phyloP scores from a whole-genome alignment of 2,888 invertebrate species.

The Dichetophora obliterata region DNA sequence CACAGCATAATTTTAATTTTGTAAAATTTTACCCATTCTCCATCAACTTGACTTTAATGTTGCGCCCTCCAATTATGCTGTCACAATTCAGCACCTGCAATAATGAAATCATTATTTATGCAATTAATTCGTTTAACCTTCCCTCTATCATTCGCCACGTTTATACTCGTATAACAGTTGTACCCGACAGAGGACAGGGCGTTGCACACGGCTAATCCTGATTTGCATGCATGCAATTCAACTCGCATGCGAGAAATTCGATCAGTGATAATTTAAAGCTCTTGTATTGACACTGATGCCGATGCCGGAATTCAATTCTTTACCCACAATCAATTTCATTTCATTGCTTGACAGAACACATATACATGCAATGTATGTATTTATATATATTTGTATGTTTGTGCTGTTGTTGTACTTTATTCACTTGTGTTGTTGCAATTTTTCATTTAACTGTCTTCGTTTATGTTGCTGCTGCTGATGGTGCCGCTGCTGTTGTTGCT shows the following conservation, averaged over 20 bases:
- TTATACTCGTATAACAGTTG: too few species aligned
- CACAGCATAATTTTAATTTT: too few species aligned
- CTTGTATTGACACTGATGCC: conserved; percentile 56
- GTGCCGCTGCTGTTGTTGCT: not conserved
- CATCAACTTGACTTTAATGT: too few species aligned
- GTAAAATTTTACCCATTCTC: too few species aligned
- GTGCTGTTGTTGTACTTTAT: conserved; percentile 3
- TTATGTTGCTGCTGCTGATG: not conserved
- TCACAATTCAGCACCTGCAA: not conserved
- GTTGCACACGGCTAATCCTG: not conserved
- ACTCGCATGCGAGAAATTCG: conserved; percentile 17
- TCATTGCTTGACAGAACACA: conserved; percentile 21
- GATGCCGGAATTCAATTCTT: conserved; percentile 46
- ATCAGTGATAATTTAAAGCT: conserved; percentile 61
- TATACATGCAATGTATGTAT: too few species aligned
- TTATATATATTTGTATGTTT: conserved; percentile 1
- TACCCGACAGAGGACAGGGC: not conserved
- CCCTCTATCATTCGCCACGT: too few species aligned
- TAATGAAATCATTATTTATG: not conserved
- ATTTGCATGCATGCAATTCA: conserved; percentile 10
- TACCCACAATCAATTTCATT: conserved; percentile 36
- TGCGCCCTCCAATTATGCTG: too few species aligned
- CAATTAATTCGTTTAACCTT: not conserved
- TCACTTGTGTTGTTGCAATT: conserved; percentile 30
- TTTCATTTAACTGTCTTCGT: conserved; percentile 40